Evolutionary conservation across 2,888 invertebrate genomes (phyloP).

Genomic region (Heliconius erato): DNA sequence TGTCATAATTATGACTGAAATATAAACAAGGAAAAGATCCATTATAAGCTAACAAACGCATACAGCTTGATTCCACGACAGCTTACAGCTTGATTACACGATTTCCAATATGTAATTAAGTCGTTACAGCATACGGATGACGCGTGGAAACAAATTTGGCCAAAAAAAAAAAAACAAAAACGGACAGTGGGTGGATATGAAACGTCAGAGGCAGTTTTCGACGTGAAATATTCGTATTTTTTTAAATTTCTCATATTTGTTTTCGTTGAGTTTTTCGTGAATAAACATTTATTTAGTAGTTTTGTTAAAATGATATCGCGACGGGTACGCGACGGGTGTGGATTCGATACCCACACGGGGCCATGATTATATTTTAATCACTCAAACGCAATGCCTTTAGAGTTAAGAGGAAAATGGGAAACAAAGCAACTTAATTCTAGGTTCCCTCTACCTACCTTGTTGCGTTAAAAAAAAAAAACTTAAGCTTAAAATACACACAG

Average conservation of each 20-base stretch:
- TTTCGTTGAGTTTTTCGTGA: neutral
- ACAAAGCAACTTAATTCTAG: neutral
- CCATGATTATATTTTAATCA: neutral
- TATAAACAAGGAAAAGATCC: neutral
- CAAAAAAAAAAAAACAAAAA: neutral
- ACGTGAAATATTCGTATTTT: neutral
- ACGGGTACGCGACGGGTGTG: too few species aligned
- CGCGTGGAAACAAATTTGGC: constrained; percentile 3
- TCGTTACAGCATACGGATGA: constrained; percentile 20
- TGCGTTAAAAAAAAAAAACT: too few species aligned
- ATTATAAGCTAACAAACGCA: constrained; percentile 1
- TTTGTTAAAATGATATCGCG: neutral
- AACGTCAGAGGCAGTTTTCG: neutral
- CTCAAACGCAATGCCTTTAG: too few species aligned
- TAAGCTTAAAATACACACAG: too few species aligned
- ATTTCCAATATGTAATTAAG: constrained; percentile 25
- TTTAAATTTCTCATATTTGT: neutral
- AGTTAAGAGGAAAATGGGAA: neutral
- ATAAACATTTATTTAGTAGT: neutral
- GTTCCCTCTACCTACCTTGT: neutral
- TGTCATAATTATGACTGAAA: neutral
- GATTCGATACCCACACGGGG: neutral
- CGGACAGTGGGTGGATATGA: constrained; percentile 23
- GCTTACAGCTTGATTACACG: constrained; percentile 26
- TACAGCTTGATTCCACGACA: neutral